phyloP scores from a whole-genome alignment of 2,888 invertebrate species.

The Entomobrya proxima region DNA sequence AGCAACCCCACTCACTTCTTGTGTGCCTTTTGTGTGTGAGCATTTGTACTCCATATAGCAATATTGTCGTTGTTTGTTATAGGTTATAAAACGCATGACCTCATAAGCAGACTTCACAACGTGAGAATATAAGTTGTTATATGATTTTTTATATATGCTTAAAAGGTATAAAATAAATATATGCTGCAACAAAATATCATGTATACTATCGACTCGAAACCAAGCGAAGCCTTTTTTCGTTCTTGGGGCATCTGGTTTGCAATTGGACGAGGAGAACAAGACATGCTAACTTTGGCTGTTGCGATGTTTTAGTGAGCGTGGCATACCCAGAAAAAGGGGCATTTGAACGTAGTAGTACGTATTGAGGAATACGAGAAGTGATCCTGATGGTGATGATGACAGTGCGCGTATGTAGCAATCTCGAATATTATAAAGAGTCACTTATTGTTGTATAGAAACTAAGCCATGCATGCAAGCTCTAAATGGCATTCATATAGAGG shows the following conservation, averaged over 20 bases:
- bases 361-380: too few species aligned
- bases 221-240: neutral
- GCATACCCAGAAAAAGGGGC: neutral
- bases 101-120: neutral
- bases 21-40: too few species aligned
- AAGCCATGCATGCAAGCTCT: neutral
- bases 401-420: too few species aligned
- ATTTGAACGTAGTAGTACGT: neutral
- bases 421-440: too few species aligned
- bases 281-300: conserved; percentile 1
- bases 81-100: neutral
- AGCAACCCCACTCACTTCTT: neutral
- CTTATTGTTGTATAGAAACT: neutral
- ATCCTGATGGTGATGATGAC: too few species aligned
- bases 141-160: neutral
- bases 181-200: too few species aligned
- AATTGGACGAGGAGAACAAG: neutral
- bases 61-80: neutral
- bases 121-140: neutral
- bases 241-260: conserved; percentile 9
- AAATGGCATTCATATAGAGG: too few species aligned
- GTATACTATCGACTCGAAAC: neutral
- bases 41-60: too few species aligned
- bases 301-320: too few species aligned
- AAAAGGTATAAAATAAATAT: too few species aligned